These are phyloP conservation scores for Nasonia oneida DNA, from an alignment of 2,888 invertebrate genomes.

Conservation along the genomic window DNA sequence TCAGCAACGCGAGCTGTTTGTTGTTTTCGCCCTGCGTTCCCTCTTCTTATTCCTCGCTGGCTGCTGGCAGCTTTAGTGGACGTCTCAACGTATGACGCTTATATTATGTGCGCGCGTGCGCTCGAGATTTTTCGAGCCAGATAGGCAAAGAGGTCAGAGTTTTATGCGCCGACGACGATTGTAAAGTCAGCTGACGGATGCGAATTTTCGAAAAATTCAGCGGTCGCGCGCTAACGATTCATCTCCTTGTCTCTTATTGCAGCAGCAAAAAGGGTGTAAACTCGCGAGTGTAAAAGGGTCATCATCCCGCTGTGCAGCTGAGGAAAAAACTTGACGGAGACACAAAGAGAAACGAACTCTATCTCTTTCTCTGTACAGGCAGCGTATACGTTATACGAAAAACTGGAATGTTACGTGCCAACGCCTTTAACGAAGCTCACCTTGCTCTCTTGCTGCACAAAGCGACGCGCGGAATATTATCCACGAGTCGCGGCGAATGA, in stretches of 20 bases:
- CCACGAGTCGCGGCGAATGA: not conserved
- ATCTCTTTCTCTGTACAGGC: not conserved
- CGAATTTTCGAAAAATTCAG: not conserved
- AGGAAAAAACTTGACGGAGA: conserved; percentile 6
- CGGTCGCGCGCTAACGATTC: not conserved
- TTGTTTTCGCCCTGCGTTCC: not conserved
- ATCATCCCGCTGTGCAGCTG: not conserved
- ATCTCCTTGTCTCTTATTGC: not conserved
- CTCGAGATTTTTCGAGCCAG: not conserved
- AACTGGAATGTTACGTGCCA: conserved; percentile 67
- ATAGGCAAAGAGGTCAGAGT: not conserved
- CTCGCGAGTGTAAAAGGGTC: conserved; percentile 18
- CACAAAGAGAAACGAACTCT: not conserved
- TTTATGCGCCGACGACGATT: not conserved
- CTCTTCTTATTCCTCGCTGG: not conserved
- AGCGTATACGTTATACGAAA: conserved; percentile 60
- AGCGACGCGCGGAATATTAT: conserved; percentile 1
- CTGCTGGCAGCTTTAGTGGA: not conserved
- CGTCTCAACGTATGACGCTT: not conserved
- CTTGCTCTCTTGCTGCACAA: not conserved
- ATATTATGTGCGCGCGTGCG: not conserved
- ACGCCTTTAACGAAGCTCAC: conserved; percentile 61
- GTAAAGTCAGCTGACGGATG: not conserved
- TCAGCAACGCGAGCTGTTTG: conserved; percentile 63
- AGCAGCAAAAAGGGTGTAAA: conserved; percentile 14